A percentile compares a stretch with the other conserved stretches of the same genome.
Conservation (phyloP, 2,888 invertebrate genomes). For the Cephalotes varians region DNA sequence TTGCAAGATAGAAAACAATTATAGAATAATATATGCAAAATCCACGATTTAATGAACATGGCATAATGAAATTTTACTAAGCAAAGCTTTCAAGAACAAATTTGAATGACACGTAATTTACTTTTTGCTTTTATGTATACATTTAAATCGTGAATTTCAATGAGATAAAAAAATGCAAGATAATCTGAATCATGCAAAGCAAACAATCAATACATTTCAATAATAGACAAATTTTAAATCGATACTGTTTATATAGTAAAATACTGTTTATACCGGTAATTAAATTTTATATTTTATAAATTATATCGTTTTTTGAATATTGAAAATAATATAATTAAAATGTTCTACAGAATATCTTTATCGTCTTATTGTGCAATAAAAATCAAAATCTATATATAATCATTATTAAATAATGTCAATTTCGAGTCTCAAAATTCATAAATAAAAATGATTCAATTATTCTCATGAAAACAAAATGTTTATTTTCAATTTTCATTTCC, state of each 20-base stretch:
- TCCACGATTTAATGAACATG: slow-evolving; percentile 4
- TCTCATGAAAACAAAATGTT: neutral
- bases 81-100: neutral
- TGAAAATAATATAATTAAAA: neutral
- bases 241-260: too few relatives aligned
- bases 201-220: neutral
- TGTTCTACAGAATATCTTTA: neutral
- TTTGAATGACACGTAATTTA: neutral
- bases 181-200: neutral
- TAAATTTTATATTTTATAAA: neutral
- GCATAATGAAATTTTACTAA: neutral
- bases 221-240: neutral
- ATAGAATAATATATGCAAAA: neutral
- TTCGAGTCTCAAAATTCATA: neutral
- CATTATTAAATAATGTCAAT: neutral
- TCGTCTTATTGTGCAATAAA: neutral
- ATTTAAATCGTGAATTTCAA: neutral
- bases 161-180: neutral
- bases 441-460: neutral
- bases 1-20: neutral
- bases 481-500: neutral
- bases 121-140: neutral
- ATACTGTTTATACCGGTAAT: too few relatives aligned
- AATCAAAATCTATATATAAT: neutral
- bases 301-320: neutral